phyloP scores from a whole-genome alignment of 1,140 invertebrate species.

The Cyclargus thomasi region DNA sequence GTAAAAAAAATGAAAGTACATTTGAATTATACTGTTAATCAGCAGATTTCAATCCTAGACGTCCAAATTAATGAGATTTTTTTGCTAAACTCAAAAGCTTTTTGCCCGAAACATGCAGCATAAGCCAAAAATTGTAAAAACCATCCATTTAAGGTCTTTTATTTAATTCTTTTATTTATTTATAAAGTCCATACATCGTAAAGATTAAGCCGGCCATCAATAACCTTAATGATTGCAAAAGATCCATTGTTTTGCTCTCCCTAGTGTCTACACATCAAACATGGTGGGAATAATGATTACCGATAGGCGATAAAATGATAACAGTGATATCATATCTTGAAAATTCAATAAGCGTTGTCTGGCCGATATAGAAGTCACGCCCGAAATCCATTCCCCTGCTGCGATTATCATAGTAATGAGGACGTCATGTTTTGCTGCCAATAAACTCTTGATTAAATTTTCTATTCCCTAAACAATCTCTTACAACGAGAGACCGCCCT shows the following conservation, averaged over 20 bases:
- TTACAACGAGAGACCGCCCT: background rate
- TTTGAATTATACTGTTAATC: no score
- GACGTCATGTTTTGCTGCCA: background rate
- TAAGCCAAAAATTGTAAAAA: no score
- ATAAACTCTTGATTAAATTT: background rate
- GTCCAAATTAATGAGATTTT: no score
- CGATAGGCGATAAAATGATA: slow-evolving; percentile 32
- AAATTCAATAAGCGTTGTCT: slow-evolving; percentile 32
- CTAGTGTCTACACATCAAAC: background rate
- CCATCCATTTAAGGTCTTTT: no score
- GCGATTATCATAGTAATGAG: slow-evolving; percentile 7
- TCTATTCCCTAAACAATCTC: background rate
- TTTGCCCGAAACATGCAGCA: no score
- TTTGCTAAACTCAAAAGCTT: no score
- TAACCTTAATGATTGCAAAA: no score
- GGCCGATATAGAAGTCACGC: slow-evolving; percentile 22
- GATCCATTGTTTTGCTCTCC: background rate
- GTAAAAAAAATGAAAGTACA: no score
- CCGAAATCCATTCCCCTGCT: slow-evolving; percentile 3
- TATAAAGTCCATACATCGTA: no score
- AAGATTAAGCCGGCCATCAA: no score
- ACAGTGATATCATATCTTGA: slow-evolving; percentile 43
- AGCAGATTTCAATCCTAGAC: no score
- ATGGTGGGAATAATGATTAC: slow-evolving; percentile 1
- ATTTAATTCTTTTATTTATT: no score